These are phyloP conservation scores for Leuciscus idus DNA, from an alignment of 2,113 vertebrate genomes.

Conservation along the genomic window DNA sequence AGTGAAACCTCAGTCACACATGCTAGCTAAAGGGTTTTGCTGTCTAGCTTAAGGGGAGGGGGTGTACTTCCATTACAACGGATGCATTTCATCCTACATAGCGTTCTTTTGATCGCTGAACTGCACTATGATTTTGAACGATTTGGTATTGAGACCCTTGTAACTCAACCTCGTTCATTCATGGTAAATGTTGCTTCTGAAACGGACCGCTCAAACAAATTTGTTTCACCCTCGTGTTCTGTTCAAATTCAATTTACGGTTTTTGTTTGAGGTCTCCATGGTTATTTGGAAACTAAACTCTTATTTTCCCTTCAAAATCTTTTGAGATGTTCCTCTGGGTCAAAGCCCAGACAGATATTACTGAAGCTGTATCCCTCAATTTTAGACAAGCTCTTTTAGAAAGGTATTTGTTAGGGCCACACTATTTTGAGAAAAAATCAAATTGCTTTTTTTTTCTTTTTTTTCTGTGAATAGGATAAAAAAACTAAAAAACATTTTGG, in stretches of 20 bases:
- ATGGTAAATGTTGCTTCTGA: neutral
- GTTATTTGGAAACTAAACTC: neutral
- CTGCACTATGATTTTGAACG: constrained; percentile 1
- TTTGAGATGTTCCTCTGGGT: neutral
- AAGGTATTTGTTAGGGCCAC: neutral
- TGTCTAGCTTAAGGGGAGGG: constrained; percentile 27
- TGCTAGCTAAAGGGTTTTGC: constrained; percentile 35
- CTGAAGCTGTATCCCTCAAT: neutral
- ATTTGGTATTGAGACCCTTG: neutral
- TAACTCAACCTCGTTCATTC: neutral
- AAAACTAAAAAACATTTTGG: no score
- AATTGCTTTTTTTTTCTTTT: neutral
- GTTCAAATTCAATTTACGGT: neutral
- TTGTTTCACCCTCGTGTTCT: neutral
- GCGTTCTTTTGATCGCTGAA: constrained; percentile 17
- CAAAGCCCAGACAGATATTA: neutral
- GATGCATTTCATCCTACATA: constrained; percentile 9
- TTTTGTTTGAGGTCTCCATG: neutral
- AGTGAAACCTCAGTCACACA: constrained; percentile 42
- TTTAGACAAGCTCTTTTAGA: neutral
- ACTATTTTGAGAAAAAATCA: neutral
- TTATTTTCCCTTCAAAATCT: neutral
- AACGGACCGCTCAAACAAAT: neutral
- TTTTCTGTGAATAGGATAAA: neutral
- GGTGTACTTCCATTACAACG: constrained; percentile 28